A percentile compares a stretch with the other conserved stretches of the same genome.
These are phyloP conservation scores for Poliocrania exsul DNA, from an alignment of 2,797 vertebrate species.

Conservation along the genomic window DNA sequence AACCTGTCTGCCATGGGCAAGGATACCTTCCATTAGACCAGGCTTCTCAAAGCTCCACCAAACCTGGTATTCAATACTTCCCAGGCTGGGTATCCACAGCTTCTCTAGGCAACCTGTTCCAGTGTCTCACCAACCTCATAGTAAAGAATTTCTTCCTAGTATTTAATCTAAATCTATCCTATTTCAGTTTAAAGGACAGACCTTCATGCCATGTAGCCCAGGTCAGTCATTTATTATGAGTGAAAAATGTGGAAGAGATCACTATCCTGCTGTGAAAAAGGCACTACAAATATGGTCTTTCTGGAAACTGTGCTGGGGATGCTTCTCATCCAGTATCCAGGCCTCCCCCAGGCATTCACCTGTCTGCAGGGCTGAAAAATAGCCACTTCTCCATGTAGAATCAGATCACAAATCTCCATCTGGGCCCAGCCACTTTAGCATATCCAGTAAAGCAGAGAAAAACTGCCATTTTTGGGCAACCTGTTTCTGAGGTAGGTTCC, in stretches of 20 bases:
- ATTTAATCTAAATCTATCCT: neutral
- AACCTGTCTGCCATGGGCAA: neutral
- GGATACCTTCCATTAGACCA: neutral
- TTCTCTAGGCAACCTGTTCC: neutral
- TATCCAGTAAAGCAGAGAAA: neutral
- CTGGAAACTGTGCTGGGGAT: neutral
- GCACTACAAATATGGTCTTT: neutral
- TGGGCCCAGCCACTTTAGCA: neutral
- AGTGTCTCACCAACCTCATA: neutral
- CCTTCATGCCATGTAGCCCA: neutral
- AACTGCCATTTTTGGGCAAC: neutral
- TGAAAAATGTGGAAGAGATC: neutral
- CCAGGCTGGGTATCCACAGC: neutral
- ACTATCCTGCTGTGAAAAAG: neutral
- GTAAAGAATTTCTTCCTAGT: neutral
- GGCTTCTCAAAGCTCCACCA: neutral
- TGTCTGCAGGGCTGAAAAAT: neutral
- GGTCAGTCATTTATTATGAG: neutral
- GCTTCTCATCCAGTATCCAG: neutral
- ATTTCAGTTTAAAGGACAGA: neutral
- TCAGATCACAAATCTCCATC: neutral
- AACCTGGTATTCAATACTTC: neutral
- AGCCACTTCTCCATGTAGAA: neutral
- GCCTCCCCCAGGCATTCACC: accelerated
- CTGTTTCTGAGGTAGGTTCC: neutral